Base-by-base conservation (phyloP, 1,140 invertebrate species). In the Ephestia elutella region DNA sequence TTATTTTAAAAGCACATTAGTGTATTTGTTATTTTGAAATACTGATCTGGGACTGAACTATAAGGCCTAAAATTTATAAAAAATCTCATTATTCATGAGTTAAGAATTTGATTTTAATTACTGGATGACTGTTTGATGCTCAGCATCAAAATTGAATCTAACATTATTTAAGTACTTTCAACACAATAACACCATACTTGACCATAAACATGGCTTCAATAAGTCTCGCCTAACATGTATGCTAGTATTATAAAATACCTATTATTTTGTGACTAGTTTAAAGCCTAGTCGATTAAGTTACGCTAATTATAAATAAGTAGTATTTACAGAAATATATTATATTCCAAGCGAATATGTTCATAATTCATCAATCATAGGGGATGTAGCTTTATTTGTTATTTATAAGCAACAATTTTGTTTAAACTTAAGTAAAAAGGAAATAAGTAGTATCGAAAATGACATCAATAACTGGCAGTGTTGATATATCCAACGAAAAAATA, bases 201-300 rank as follows among this genome's bases (percentile, higher is more conserved):
- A 35, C 32, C 13, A 11, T 11, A 5, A 13, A 9, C 8, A 35
- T 13, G 32, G 13, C 32, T 32, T 32, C 30, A 32, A 28, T 32
- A 32, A 32, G 30, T 32, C 38, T n/a, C 0, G 0, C 5, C 13
- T 5, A 15, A 44, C 38, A 15, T 44, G 5, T 44, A 44, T 10
- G 15, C 32, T 38, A 38, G 32, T 25, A 9, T 55, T 19, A 30
- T n/a, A 17, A 44, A 21, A 56, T 44, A 56, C 54, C 61, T 72
- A 70, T 58, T 32, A 71, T 70, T 78, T 73, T 68, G 60, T 87
- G 84, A 87, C 84, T 87, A 87, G 84, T 71, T 74, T 85, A 79
- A 77, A 70, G 76, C 81, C 82, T 87, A 87, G 84, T 83, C 82
- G 69, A 70, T 74, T 74, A 75, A 64, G 59, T 70, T 65, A 73